Percentiles rank a stretch among this genome's conserved stretches.
Evolutionary conservation across 2,113 vertebrate species (phyloP).

Genomic region (Pluvianellus socialis): DNA sequence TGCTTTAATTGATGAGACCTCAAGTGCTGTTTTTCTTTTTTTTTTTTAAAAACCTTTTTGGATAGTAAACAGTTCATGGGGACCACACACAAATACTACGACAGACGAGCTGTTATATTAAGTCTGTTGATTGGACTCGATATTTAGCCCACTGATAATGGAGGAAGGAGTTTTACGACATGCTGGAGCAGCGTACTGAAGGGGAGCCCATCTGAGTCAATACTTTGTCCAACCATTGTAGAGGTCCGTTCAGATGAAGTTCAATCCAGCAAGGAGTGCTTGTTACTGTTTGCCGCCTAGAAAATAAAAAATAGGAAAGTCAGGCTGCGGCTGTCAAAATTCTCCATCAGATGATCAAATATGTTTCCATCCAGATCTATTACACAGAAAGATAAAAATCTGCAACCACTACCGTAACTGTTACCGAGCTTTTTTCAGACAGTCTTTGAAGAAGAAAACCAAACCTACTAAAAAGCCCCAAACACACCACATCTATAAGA

Average conservation of each 20-base stretch:
- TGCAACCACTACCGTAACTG: not conserved
- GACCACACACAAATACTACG: constrained; percentile 81
- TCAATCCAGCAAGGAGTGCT: constrained; percentile 99
- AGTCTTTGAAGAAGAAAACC: not conserved
- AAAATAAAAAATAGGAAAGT: not conserved
- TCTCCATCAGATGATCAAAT: not conserved
- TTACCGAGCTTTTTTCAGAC: not conserved
- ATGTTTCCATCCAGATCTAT: not conserved
- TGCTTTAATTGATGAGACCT: constrained; percentile 87
- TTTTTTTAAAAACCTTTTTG: constrained; percentile 46
- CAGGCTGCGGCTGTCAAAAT: not conserved
- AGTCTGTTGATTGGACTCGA: constrained; percentile 79
- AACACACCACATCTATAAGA: not conserved
- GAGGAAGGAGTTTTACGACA: constrained; percentile 85
- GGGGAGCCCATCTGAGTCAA: constrained; percentile 99
- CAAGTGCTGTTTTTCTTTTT: constrained; percentile 82
- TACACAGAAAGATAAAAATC: not conserved
- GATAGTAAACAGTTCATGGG: constrained; percentile 82
- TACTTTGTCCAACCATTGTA: constrained; percentile 99
- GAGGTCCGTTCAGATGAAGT: constrained; percentile 95
- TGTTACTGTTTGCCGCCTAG: constrained; percentile 94
- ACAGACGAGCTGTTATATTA: constrained; percentile 78
- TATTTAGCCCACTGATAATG: constrained; percentile 43
- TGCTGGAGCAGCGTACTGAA: constrained; percentile 97
- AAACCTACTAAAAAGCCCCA: too few relatives aligned